These are phyloP conservation scores for Gallirallus australis DNA, from an alignment of 2,797 vertebrate species.

Conservation along the genomic window DNA sequence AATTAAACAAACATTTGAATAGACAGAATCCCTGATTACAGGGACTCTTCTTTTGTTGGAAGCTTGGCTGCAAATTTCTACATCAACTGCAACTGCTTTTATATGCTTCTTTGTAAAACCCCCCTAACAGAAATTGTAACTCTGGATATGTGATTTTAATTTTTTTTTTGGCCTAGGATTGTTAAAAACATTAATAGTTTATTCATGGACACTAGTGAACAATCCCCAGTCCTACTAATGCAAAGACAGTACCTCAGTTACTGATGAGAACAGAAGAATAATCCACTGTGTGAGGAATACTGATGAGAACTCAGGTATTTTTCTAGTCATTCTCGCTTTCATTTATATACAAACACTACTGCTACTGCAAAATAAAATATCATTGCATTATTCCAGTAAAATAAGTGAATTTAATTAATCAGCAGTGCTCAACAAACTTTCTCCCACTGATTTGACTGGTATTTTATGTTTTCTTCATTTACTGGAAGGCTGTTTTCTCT, in stretches of 20 bases:
- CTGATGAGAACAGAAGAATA: background rate
- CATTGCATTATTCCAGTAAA: background rate
- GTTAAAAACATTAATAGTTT: background rate
- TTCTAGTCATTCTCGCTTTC: background rate
- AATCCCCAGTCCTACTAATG: background rate
- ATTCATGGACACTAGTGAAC: background rate
- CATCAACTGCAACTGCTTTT: background rate
- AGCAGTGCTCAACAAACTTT: background rate
- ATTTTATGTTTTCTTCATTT: background rate
- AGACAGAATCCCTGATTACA: background rate
- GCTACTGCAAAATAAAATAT: background rate
- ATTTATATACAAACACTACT: background rate
- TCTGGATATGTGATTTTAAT: background rate
- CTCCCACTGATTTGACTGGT: background rate
- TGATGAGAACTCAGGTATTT: background rate
- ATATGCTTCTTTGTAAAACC: background rate
- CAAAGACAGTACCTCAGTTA: background rate
- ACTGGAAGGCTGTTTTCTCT: background rate
- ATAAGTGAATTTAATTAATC: background rate
- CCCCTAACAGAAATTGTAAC: background rate
- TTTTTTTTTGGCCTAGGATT: background rate
- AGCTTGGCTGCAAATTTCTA: background rate
- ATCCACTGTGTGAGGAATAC: background rate
- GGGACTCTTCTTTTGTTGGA: background rate
- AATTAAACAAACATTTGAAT: background rate